Evolutionary conservation across 2,797 vertebrate species (phyloP).

Genomic region (Chromobotia macracanthus): DNA sequence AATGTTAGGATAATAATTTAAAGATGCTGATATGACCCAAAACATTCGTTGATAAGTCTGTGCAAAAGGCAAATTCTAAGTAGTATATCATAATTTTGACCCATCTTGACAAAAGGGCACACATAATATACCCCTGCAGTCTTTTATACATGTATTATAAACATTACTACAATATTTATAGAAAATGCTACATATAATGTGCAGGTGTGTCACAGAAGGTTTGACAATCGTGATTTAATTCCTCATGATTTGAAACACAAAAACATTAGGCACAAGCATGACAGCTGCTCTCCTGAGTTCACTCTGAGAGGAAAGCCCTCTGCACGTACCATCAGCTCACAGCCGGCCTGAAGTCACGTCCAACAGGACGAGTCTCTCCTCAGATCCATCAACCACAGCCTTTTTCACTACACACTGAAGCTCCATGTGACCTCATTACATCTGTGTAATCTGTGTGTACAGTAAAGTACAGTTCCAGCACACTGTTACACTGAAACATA

Average conservation of each 20-base stretch:
- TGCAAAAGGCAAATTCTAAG: not conserved
- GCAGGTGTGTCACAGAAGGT: not conserved
- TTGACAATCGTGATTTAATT: not conserved
- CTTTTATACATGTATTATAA: not conserved
- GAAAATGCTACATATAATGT: not conserved
- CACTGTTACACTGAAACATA: not conserved
- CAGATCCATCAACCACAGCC: conserved; percentile 68
- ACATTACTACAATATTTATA: not conserved
- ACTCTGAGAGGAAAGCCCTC: conserved; percentile 57
- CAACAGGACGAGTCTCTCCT: conserved; percentile 62
- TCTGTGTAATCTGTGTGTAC: not conserved
- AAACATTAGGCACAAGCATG: not conserved
- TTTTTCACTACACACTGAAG: conserved; percentile 36
- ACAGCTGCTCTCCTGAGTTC: not conserved
- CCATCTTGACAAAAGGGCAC: not conserved
- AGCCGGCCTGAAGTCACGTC: conserved; percentile 67
- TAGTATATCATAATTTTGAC: conserved; percentile 32
- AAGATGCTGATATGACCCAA: conserved; percentile 26
- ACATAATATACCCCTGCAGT: not conserved
- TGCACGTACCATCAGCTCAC: conserved; percentile 67
- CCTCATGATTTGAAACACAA: too few relatives aligned
- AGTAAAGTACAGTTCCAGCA: not conserved
- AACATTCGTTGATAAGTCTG: conserved; percentile 12
- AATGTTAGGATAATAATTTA: conserved; percentile 25
- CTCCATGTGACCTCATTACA: conserved; percentile 46